phyloP scores from a whole-genome alignment of 2,113 vertebrate genomes.

The Dicrurus megarhynchus region DNA sequence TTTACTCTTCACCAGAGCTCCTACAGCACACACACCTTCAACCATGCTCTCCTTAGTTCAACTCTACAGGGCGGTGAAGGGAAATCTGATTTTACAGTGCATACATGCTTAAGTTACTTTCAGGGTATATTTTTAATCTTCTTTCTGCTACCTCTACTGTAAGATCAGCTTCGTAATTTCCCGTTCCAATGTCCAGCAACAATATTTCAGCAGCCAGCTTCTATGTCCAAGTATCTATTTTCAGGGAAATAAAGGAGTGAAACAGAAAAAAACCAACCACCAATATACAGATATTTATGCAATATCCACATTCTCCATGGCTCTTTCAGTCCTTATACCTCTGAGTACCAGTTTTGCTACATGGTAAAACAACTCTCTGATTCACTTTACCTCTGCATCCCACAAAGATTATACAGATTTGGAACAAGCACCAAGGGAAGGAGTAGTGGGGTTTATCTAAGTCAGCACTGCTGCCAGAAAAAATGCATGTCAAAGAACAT shows the following conservation, averaged over 20 bases:
- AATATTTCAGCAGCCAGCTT: not conserved
- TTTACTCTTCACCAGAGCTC: not conserved
- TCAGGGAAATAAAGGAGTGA: not conserved
- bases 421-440: not conserved
- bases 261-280: not conserved
- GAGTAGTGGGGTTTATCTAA: not conserved
- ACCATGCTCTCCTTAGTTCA: not conserved
- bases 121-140: not conserved
- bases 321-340: not conserved
- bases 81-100: not conserved
- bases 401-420: not conserved
- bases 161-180: not conserved
- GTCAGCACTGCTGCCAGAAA: conserved; percentile 35
- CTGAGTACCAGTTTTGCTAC: not conserved
- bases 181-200: not conserved
- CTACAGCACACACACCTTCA: not conserved
- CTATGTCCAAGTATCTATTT: not conserved
- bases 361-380: not conserved
- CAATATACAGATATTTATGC: not conserved
- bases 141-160: not conserved
- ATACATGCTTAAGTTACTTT: not conserved
- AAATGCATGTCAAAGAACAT: conserved; percentile 6
- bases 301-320: not conserved
- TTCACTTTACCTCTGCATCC: not conserved
- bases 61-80: not conserved